Percentiles rank a stretch among this genome's conserved stretches.
phyloP scores from a whole-genome alignment of 2,113 vertebrate species.

The Tachuris rubrigastra region DNA sequence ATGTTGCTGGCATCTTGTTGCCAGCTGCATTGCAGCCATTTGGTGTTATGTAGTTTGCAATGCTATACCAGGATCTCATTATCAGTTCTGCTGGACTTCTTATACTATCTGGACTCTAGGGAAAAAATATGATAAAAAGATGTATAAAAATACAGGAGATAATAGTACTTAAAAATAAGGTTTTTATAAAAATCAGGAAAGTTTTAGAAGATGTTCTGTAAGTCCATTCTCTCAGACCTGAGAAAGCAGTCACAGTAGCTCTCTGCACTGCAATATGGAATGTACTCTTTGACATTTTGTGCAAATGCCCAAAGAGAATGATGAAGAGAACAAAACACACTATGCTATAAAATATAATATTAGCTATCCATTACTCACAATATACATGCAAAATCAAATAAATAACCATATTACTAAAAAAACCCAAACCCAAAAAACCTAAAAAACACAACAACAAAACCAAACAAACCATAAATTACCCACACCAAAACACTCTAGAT shows the following conservation, averaged over 20 bases:
- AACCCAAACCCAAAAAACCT: no score
- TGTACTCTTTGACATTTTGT: neutral
- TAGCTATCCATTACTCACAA: neutral
- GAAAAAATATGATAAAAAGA: neutral
- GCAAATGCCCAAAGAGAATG: neutral
- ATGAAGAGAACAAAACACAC: neutral
- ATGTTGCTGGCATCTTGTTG: neutral
- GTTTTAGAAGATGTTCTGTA: neutral
- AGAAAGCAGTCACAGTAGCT: neutral
- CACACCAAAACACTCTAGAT: neutral
- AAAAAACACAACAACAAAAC: neutral
- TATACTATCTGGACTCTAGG: neutral
- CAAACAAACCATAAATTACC: neutral
- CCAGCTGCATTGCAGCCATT: neutral
- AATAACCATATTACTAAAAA: neutral
- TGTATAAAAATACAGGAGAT: neutral
- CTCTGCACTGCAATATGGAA: neutral
- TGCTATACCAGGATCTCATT: neutral
- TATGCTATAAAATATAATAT: neutral
- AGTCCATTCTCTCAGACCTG: neutral
- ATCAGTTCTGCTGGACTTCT: neutral
- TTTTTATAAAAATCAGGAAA: neutral
- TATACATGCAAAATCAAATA: neutral
- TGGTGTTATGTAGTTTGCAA: neutral
- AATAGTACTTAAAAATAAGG: neutral